A percentile compares a stretch with the other conserved stretches of the same genome.
Evolutionary conservation across 1,140 invertebrate species (phyloP).

Genomic region (Ceratosolen solmsi): DNA sequence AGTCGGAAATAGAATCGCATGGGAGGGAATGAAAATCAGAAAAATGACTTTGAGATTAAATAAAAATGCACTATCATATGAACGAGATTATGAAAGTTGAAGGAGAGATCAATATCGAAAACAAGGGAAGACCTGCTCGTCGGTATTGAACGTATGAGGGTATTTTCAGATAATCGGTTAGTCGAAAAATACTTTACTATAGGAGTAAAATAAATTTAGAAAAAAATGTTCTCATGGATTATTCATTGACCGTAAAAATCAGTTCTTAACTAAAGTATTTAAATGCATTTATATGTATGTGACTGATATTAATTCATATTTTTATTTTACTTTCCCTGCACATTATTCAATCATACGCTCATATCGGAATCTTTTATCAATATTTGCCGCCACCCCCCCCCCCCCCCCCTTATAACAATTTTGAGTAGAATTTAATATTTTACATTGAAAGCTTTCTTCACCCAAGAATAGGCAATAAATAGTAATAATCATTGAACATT

Average conservation of each 20-base stretch:
- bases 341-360: too few relatives aligned
- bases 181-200: background rate
- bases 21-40: background rate
- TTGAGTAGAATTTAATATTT: too few relatives aligned
- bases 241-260: background rate
- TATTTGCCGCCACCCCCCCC: too few relatives aligned
- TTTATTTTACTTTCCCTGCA: too few relatives aligned
- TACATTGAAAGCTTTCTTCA: too few relatives aligned
- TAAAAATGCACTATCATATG: background rate
- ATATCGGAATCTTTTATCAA: too few relatives aligned
- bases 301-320: background rate
- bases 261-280: background rate
- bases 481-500: too few relatives aligned
- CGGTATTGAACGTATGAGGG: background rate
- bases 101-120: background rate
- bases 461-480: too few relatives aligned
- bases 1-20: background rate
- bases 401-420: too few relatives aligned
- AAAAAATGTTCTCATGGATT: background rate
- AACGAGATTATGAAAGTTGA: background rate
- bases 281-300: background rate
- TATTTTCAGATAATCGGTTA: background rate
- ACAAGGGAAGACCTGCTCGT: background rate
- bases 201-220: background rate
- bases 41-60: background rate